These are phyloP conservation scores for Passer domesticus DNA, from an alignment of 2,113 vertebrate species.

Conservation along the genomic window DNA sequence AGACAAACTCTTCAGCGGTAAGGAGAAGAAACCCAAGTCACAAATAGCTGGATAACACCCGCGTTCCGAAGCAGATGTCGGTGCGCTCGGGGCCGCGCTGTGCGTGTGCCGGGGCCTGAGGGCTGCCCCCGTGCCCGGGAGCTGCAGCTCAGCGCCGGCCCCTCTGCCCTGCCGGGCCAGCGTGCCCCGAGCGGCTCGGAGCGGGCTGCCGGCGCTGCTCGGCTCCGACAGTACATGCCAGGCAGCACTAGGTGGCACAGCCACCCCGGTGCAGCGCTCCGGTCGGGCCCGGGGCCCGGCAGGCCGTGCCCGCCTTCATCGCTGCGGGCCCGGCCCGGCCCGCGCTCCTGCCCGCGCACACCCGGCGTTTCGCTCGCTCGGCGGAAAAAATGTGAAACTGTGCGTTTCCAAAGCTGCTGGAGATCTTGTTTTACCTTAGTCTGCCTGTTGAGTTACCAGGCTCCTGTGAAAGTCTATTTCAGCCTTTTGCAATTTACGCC, in stretches of 20 bases:
- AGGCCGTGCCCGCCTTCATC: background rate
- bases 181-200: background rate
- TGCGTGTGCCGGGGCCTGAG: background rate
- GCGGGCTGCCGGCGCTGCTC: background rate
- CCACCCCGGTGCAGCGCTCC: slow-evolving; percentile 52
- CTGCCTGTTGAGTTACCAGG: background rate
- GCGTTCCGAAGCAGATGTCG: background rate
- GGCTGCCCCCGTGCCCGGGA: background rate
- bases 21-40: background rate
- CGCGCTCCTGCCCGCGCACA: background rate
- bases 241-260: slow-evolving; percentile 76
- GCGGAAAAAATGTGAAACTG: fast-evolving
- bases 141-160: background rate
- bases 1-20: background rate
- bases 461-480: background rate
- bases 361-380: background rate
- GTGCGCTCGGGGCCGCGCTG: background rate
- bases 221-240: slow-evolving; percentile 49
- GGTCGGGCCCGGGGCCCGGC: background rate
- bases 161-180: background rate
- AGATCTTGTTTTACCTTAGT: background rate
- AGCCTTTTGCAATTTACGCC: background rate
- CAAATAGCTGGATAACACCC: background rate
- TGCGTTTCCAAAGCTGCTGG: background rate
- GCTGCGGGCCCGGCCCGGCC: background rate